Conservation (phyloP, 2,888 invertebrate genomes). For the Parnassius smintheus region DNA sequence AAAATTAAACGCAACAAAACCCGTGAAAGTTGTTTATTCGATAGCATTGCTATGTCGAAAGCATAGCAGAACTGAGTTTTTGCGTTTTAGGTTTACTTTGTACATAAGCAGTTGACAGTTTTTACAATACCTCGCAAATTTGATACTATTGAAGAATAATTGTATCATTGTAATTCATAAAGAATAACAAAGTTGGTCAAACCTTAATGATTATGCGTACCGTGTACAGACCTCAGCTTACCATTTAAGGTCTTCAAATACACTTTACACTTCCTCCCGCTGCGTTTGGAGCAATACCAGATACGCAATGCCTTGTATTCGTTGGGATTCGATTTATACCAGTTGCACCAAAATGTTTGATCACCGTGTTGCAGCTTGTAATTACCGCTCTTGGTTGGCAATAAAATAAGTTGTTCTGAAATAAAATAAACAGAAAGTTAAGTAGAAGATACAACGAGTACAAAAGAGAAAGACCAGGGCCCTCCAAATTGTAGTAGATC, state of each 20-base stretch:
- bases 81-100: no score
- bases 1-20: no score
- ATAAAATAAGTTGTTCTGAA: conserved; percentile 27
- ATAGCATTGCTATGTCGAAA: no score
- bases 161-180: no score
- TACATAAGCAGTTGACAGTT: no score
- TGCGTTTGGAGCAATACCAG: conserved; percentile 51
- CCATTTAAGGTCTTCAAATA: conserved; percentile 38
- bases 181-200: background rate
- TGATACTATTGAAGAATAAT: no score
- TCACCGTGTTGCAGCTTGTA: conserved; percentile 38
- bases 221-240: conserved; percentile 33
- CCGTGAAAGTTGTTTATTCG: no score
- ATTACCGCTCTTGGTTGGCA: conserved; percentile 35
- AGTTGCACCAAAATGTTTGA: conserved; percentile 45
- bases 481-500: no score
- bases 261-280: conserved; percentile 38
- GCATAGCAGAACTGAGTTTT: no score
- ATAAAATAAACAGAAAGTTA: conserved; percentile 9
- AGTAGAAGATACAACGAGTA: no score
- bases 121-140: no score
- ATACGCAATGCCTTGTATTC: conserved; percentile 29
- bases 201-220: conserved; percentile 39
- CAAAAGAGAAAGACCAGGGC: no score
- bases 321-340: conserved; percentile 29